Percentiles rank a stretch among this genome's conserved stretches.
These are phyloP conservation scores for Cataglyphis albicans DNA, from an alignment of 2,888 invertebrate genomes.

Conservation along the genomic window DNA sequence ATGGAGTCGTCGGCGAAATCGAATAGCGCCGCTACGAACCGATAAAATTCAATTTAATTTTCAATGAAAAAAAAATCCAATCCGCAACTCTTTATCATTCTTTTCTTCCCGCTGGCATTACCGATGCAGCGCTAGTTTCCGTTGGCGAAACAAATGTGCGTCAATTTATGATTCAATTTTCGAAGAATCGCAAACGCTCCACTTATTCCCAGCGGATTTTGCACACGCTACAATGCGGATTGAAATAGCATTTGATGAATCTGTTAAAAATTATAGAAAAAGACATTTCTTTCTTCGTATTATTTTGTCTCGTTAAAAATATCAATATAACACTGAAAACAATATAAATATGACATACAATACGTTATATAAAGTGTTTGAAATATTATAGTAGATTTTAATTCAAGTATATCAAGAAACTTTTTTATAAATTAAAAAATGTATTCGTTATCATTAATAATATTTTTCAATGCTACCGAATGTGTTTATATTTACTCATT, in stretches of 20 bases:
- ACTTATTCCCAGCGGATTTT: conserved; percentile 20
- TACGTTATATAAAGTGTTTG: not conserved
- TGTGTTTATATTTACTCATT: not conserved
- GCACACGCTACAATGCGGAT: conserved; percentile 4
- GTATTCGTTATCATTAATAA: not conserved
- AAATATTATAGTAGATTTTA: not conserved
- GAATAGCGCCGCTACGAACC: conserved; percentile 1
- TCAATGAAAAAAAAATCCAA: conserved; percentile 70
- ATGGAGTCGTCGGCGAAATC: not conserved
- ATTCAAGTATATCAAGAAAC: not conserved
- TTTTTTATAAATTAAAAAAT: not conserved
- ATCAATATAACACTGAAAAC: not conserved
- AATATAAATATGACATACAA: not conserved
- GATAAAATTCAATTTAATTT: conserved; percentile 71
- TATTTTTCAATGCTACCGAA: not conserved
- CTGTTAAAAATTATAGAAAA: conserved; percentile 7
- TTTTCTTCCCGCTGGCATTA: conserved; percentile 56
- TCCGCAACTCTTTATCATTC: conserved; percentile 59
- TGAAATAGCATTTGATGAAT: not conserved
- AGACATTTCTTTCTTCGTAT: not conserved
- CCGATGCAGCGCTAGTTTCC: conserved; percentile 65
- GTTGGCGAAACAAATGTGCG: conserved; percentile 70
- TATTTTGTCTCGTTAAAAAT: not conserved
- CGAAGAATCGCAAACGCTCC: conserved; percentile 55
- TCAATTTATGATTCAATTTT: conserved; percentile 78